Conservation (phyloP, 35 echinoderm and acorn worm species). For the Diadema setosum region DNA sequence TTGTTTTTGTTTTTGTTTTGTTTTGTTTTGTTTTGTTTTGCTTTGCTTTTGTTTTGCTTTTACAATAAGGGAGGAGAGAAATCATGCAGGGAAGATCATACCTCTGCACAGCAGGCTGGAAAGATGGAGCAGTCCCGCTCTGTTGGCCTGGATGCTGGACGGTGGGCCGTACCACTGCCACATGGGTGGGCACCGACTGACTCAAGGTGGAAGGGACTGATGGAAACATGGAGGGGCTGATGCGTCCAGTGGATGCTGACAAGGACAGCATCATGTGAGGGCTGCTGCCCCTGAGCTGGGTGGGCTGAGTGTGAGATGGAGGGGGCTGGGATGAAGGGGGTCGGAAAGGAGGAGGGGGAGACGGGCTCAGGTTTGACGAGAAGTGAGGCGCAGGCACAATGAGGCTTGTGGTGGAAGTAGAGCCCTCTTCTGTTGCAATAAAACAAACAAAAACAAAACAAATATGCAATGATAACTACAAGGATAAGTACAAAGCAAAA, state of each 20-base stretch:
- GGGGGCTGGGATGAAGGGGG: not conserved
- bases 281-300: no score
- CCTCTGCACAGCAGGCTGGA: not conserved
- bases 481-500: no score
- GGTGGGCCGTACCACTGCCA: conserved; percentile 8
- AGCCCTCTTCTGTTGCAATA: not conserved
- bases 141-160: not conserved
- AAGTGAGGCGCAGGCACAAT: not conserved
- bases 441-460: not conserved
- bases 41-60: no score
- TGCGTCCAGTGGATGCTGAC: not conserved
- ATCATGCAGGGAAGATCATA: no score
- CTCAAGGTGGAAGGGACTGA: not conserved
- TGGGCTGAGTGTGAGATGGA: no score
- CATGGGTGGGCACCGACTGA: not conserved
- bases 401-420: not conserved
- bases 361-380: not conserved
- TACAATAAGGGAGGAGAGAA: no score
- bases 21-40: no score
- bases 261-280: not conserved
- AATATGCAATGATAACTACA: no score
- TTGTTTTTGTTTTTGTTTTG: no score
- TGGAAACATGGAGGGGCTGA: conserved; percentile 6
- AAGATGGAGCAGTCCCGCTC: not conserved
- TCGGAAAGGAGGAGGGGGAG: not conserved